phyloP scores from a whole-genome alignment of 2,888 invertebrate species.

The Pyrrhosoma nymphula region DNA sequence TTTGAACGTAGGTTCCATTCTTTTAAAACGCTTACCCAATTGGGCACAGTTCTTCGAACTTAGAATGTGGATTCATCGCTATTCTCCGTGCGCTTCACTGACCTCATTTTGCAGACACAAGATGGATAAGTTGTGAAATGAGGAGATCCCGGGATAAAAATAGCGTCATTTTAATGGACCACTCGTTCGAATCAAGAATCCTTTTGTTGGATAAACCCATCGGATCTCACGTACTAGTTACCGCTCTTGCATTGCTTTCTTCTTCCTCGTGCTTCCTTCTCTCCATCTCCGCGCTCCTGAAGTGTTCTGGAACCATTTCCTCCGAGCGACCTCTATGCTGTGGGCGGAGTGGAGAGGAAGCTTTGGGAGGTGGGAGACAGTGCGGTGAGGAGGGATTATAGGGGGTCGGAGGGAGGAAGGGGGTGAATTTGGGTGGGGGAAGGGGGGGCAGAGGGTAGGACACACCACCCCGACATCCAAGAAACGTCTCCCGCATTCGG shows the following conservation, averaged over 20 bases:
- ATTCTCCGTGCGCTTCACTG: not conserved
- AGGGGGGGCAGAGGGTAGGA: too few species aligned
- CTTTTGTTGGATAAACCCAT: not conserved
- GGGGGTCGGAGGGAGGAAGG: not conserved
- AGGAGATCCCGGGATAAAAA: not conserved
- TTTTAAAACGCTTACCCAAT: too few species aligned
- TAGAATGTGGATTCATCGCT: not conserved
- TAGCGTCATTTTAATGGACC: not conserved
- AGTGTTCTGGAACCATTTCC: slow-evolving; percentile 10
- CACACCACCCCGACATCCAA: slow-evolving; percentile 15
- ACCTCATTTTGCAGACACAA: not conserved
- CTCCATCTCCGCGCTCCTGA: not conserved
- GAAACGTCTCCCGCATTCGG: slow-evolving; percentile 51
- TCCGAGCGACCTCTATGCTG: not conserved
- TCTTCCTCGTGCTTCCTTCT: not conserved
- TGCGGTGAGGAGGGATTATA: not conserved
- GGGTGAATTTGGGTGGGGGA: not conserved
- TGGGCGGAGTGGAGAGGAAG: not conserved
- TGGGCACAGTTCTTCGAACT: too few species aligned
- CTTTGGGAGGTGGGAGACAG: not conserved
- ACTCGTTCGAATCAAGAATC: not conserved
- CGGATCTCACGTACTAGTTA: not conserved
- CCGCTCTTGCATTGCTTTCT: not conserved
- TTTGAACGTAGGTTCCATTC: too few species aligned
- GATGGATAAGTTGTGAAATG: not conserved